Percentiles rank a stretch among this genome's conserved stretches.
phyloP scores from a whole-genome alignment of 2,113 vertebrate genomes.

The Apaloderma vittatum region DNA sequence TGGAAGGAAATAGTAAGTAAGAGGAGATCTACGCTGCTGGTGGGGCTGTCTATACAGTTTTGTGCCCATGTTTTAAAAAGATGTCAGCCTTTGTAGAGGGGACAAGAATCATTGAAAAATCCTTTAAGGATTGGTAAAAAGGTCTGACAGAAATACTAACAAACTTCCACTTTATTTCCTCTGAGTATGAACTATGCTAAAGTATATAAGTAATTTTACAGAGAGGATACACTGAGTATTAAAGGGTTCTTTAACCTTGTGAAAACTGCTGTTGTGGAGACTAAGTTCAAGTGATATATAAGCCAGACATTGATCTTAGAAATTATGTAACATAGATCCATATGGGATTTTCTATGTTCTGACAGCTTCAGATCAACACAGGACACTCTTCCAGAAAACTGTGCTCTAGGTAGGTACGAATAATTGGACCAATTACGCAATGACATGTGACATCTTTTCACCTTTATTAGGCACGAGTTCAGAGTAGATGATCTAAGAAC shows the following conservation, averaged over 20 bases:
- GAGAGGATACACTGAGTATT: neutral
- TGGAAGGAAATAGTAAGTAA: neutral
- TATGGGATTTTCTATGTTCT: neutral
- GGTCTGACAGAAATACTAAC: neutral
- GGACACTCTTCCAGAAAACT: neutral
- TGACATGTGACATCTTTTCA: neutral
- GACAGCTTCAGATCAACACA: neutral
- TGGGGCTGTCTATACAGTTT: neutral
- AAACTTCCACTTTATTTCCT: neutral
- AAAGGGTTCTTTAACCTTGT: neutral
- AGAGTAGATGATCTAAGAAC: neutral
- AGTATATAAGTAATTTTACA: neutral
- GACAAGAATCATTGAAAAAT: neutral
- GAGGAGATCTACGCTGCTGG: neutral
- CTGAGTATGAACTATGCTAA: neutral
- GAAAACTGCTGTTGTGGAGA: neutral
- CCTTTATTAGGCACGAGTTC: neutral
- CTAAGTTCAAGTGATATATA: neutral
- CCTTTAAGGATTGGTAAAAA: neutral
- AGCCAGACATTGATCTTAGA: neutral
- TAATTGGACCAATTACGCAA: neutral
- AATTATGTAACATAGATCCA: accelerated
- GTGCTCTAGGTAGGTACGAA: neutral
- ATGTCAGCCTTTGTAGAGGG: neutral
- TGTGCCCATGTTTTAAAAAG: neutral